Evolutionary conservation across 2,888 invertebrate genomes (phyloP), one percentile per base, ranked within the genome.

Genomic region (Homarus gammarus): DNA sequence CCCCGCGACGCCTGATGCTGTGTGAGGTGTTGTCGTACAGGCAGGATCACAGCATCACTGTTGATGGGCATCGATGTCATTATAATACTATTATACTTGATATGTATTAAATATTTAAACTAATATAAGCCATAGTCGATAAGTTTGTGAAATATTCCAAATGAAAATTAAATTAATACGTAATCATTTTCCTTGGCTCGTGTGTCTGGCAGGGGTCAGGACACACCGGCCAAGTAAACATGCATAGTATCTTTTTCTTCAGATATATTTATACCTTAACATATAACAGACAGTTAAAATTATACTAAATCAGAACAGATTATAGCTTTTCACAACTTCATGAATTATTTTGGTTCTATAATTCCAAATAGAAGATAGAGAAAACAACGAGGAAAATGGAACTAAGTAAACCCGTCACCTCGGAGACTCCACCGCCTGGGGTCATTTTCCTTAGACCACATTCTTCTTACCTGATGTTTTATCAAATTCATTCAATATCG

Each of bases 1-100:
- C 56, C 79, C 87, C 82, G 18, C 75, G 87, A 61, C 83, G 77
- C 86, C 86, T 56, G 79, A 68, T 31, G 64, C n/a, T 61, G 31
- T 33, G 22, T n/a, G 70, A 40, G 22, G 12, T 44, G 49, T 51
- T 85, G 31, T 79, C 78, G 78, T 70, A 70, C 79, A 31, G 49
- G 18, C 12, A 27, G 61, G 84, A 75, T 61, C 44, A 72, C 70
- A n/a, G 31, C 31, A 38, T 61, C 79, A 38, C n/a, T 64, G 38
- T 27, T 64, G 38, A 56, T 18, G 3, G 15, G 49, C 8, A 56
- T 3, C 36, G 36, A 3, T 78, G 22, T 15, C 31, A 15, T 18
- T 56, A 56, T 15, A 44, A 56, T 36, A 56, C 6, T 33, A 27
- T n/a, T 33, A 36, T 18, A 36, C 18, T 31, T n/a, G 36, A 1